phyloP scores from a whole-genome alignment of 2,797 vertebrate species.

The Pagetopsis macropterus region DNA sequence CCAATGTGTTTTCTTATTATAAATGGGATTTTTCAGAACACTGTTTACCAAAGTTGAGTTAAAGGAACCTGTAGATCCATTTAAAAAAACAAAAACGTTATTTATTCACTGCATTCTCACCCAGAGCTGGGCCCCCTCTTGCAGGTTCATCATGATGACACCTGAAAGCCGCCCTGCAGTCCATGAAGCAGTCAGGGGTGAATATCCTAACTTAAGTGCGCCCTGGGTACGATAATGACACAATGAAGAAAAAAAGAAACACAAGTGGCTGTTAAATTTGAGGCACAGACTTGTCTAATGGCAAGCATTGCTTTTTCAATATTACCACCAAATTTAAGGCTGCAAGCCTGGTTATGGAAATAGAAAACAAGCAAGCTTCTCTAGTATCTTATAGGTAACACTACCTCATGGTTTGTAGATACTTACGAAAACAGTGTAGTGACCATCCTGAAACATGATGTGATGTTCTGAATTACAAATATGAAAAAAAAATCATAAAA shows the following conservation, averaged over 20 bases:
- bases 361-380: no score
- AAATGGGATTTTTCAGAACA: not conserved
- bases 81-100: no score
- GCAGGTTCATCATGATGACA: constrained; percentile 3
- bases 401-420: no score
- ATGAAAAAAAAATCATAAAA: not conserved
- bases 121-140: not conserved
- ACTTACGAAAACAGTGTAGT: not conserved
- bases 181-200: not conserved
- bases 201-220: not conserved
- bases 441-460: not conserved
- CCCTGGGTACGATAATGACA: not conserved
- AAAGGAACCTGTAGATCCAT: not conserved
- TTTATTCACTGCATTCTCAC: not conserved
- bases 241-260: not conserved
- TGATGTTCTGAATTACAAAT: not conserved
- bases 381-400: no score
- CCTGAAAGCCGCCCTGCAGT: constrained; percentile 2
- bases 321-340: no score
- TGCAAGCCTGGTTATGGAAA: no score
- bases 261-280: not conserved
- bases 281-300: not conserved
- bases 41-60: not conserved
- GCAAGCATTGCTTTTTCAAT: not conserved
- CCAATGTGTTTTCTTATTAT: not conserved